Evolutionary conservation across 2,797 vertebrate genomes (phyloP).

Genomic region (Dallia pectoralis): DNA sequence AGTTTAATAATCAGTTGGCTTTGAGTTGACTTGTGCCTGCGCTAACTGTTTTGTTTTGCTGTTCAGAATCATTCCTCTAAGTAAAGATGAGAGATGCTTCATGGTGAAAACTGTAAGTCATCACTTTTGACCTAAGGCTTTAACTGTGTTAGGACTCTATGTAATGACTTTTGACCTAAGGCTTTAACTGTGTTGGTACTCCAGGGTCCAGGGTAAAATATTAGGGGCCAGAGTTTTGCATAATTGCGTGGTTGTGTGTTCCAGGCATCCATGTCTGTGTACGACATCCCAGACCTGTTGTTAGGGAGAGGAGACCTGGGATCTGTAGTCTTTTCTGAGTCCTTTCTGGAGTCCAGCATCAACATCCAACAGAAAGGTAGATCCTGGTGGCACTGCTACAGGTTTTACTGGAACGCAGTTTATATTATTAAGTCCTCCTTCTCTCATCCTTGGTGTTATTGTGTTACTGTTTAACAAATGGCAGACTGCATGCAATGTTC

Average conservation of each 20-base stretch:
- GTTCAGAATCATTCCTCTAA: conserved; percentile 81
- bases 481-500: not conserved
- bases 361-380: conserved; percentile 88
- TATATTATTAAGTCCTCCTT: no score
- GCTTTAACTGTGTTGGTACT: not conserved
- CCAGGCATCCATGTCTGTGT: conserved; percentile 86
- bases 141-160: not conserved
- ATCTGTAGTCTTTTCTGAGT: conserved; percentile 93
- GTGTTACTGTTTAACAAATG: no score
- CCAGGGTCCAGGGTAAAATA: not conserved
- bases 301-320: conserved; percentile 77
- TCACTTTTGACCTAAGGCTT: not conserved
- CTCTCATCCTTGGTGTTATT: no score
- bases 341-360: conserved; percentile 90
- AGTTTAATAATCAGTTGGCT: not conserved
- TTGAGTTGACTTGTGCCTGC: not conserved
- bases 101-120: conserved; percentile 90
- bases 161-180: not conserved
- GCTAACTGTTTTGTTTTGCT: not conserved
- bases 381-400: not conserved
- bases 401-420: no score
- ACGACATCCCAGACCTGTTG: conserved; percentile 88
- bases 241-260: not conserved
- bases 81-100: conserved; percentile 78
- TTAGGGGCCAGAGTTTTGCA: not conserved